Evolutionary conservation across 2,888 invertebrate genomes (phyloP).

Genomic region (Patella depressa): DNA sequence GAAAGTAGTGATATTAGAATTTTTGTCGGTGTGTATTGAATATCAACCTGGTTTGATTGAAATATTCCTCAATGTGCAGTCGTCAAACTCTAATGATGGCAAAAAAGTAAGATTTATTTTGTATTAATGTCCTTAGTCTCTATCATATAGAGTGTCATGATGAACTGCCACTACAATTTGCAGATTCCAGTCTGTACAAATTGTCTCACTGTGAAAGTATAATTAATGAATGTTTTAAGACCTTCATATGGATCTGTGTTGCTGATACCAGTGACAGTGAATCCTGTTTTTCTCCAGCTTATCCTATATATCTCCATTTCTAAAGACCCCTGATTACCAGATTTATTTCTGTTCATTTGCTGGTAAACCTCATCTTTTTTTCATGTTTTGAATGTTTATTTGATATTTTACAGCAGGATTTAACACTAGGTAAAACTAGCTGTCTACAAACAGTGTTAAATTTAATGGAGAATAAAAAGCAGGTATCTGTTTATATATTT

Average conservation of each 20-base stretch:
- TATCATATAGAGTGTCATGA: too few relatives aligned
- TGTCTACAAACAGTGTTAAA: constrained; percentile 66
- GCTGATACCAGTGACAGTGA: too few relatives aligned
- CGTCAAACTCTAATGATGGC: constrained; percentile 36
- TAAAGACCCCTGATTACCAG: too few relatives aligned
- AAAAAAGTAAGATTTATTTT: constrained; percentile 37
- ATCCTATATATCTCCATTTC: too few relatives aligned
- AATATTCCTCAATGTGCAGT: constrained; percentile 69
- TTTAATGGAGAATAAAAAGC: constrained; percentile 63
- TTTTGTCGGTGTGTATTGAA: constrained; percentile 70
- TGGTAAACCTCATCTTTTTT: background rate
- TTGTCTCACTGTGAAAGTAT: too few relatives aligned
- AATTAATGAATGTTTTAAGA: too few relatives aligned
- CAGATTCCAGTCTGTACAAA: too few relatives aligned
- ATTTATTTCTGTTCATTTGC: background rate
- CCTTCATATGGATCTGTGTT: too few relatives aligned
- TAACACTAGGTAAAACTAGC: constrained; percentile 57
- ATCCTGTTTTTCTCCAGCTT: too few relatives aligned
- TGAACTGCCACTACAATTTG: too few relatives aligned
- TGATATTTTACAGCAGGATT: constrained; percentile 40
- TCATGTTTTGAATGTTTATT: background rate
- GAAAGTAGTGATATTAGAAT: constrained; percentile 69
- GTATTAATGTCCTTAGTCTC: too few relatives aligned
- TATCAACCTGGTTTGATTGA: constrained; percentile 71
- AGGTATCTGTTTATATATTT: constrained; percentile 41